These are phyloP conservation scores for Chelonia mydas DNA, from an alignment of 2,797 vertebrate species.

Conservation along the genomic window DNA sequence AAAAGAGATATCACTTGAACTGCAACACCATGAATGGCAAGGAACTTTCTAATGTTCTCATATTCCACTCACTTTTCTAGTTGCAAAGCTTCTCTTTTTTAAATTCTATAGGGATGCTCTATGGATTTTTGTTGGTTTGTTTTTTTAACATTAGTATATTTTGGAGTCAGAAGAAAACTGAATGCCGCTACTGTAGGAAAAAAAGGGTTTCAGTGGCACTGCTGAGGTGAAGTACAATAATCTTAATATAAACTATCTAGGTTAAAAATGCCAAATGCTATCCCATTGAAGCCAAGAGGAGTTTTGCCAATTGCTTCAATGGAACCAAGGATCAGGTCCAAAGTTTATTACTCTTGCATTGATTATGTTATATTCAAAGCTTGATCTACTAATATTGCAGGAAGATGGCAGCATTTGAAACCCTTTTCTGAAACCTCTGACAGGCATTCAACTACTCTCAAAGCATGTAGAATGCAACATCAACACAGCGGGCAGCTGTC, in stretches of 20 bases:
- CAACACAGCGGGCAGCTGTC: neutral
- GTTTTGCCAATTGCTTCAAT: neutral
- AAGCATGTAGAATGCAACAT: neutral
- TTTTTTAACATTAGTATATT: neutral
- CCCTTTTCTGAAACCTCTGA: neutral
- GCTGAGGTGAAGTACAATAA: neutral
- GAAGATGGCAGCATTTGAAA: neutral
- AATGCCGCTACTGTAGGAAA: constrained; percentile 24
- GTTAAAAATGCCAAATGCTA: neutral
- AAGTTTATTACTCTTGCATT: neutral
- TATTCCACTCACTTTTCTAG: neutral
- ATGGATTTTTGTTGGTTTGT: neutral
- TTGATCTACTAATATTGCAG: neutral
- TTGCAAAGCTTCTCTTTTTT: neutral
- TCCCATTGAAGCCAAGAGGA: neutral
- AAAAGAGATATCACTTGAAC: neutral
- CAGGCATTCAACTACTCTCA: neutral
- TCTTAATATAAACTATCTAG: neutral
- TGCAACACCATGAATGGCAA: neutral
- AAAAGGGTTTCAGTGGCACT: neutral
- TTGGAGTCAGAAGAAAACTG: neutral
- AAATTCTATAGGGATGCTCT: neutral
- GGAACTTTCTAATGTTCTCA: neutral
- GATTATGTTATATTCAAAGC: neutral
- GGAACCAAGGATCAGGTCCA: neutral